These are phyloP conservation scores for Myotis planiceps DNA, from an alignment of 2,797 vertebrate species.

Conservation along the genomic window DNA sequence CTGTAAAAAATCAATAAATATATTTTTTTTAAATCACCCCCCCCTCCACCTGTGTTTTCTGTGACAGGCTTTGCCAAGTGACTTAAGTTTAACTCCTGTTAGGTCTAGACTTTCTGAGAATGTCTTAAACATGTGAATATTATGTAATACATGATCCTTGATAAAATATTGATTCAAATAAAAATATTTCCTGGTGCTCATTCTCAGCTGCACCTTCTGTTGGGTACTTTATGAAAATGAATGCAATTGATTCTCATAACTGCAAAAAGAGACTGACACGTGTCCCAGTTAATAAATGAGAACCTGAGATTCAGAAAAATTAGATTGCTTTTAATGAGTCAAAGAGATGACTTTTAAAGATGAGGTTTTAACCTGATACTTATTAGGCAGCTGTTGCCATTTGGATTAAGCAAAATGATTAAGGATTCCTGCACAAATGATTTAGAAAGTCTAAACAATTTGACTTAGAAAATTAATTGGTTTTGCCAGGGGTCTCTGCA, in stretches of 20 bases:
- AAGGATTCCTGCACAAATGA: background rate
- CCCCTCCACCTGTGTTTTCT: constrained; percentile 60
- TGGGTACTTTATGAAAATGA: background rate
- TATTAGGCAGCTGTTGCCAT: background rate
- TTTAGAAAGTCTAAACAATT: background rate
- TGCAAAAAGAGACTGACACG: background rate
- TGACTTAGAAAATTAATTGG: background rate
- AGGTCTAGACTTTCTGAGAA: background rate
- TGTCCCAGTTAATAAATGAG: background rate
- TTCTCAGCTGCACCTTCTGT: background rate
- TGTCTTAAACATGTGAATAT: background rate
- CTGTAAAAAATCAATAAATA: no score
- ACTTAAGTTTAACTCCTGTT: constrained; percentile 43
- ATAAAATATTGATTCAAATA: constrained; percentile 40
- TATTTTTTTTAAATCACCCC: background rate
- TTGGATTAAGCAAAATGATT: background rate
- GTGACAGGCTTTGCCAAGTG: background rate
- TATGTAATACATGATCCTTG: background rate
- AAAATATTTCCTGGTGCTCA: background rate
- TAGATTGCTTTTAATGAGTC: background rate
- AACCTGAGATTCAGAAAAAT: background rate
- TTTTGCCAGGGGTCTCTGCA: background rate
- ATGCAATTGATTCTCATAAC: background rate
- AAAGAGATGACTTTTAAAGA: background rate
- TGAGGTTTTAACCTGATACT: background rate